phyloP scores from a whole-genome alignment of 2,888 invertebrate species.

The Agonopterix arenella region DNA sequence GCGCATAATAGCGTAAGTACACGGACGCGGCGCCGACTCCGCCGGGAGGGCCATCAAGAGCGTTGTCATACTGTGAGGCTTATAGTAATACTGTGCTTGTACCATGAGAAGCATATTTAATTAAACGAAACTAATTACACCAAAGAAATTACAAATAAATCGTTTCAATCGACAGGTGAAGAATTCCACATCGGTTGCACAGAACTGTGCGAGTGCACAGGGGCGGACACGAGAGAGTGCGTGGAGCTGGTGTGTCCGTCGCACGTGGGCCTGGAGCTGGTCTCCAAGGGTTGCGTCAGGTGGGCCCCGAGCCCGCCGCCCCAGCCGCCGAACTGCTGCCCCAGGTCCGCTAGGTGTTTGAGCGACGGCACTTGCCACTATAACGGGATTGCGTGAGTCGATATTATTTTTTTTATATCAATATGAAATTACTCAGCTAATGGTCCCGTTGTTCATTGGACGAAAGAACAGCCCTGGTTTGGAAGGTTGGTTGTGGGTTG shows the following conservation, averaged over 20 bases:
- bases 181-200: slow-evolving; percentile 91
- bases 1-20: too few relatives aligned
- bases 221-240: slow-evolving; percentile 81
- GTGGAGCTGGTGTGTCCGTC: slow-evolving; percentile 89
- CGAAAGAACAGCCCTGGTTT: too few relatives aligned
- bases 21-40: too few relatives aligned
- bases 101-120: neutral
- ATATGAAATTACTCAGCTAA: too few relatives aligned
- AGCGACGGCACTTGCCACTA: slow-evolving; percentile 90
- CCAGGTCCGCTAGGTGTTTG: slow-evolving; percentile 85
- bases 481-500: too few relatives aligned
- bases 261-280: slow-evolving; percentile 88
- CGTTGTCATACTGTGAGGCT: too few relatives aligned
- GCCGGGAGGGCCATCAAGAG: too few relatives aligned
- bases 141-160: neutral
- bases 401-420: neutral
- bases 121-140: neutral
- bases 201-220: slow-evolving; percentile 85
- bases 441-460: too few relatives aligned
- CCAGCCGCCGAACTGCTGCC: slow-evolving; percentile 87
- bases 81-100: neutral
- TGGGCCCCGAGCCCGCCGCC: slow-evolving; percentile 91
- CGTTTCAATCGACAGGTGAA: slow-evolving; percentile 63
- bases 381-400: slow-evolving; percentile 76
- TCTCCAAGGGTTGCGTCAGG: slow-evolving; percentile 89